Evolutionary conservation across 2,797 vertebrate species (phyloP), one percentile per base, ranked within the genome.

Genomic region (Squalus acanthias): DNA sequence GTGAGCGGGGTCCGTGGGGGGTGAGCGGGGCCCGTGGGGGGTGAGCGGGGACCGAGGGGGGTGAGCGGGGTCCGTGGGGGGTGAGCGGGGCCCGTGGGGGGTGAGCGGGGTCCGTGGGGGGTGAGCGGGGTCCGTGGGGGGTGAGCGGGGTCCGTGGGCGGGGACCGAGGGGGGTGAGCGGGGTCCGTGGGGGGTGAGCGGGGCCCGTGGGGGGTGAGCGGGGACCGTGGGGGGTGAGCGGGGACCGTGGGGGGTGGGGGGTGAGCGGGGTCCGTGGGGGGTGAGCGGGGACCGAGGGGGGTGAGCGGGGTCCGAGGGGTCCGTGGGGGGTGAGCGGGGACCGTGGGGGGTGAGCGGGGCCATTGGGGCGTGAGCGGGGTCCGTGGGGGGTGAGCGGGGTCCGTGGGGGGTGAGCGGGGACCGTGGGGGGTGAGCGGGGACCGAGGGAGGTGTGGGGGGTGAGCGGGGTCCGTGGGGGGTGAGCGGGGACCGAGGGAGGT

Each of bases 201-300:
- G 96, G 96, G 96, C 96, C 2, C 57, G 95, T 96, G 96, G 96
- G 69, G 96, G 39, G 88, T 92, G 95, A 96, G 96, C 46, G 72
- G 76, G 96, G 96, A 26, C 94, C 63, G 92, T 82, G 53, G 70
- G 24, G 20, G 17, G 8, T 96, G 85, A 96, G 96, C 94, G 7
- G 96, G 82, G 96, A 76, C 96, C 96, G 97, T 94, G 96, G 96
- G 95, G 97, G 97, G 96, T 96, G 97, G 97, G 97, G 96, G 96
- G 97, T 96, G 87, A 57, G 57, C 57, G 95, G 96, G 96, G 96
- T 79, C 76, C 29, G n/a, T 82, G 94, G 91, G 89, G 69, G 93
- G 96, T 96, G 69, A 57, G 57, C 57, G 7, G 57, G 7, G 57
- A 7, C 22, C 63, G 88, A 67, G 96, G 76, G 67, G 7, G 6